phyloP scores from a whole-genome alignment of 2,113 vertebrate species.

The Cavia porcellus region DNA sequence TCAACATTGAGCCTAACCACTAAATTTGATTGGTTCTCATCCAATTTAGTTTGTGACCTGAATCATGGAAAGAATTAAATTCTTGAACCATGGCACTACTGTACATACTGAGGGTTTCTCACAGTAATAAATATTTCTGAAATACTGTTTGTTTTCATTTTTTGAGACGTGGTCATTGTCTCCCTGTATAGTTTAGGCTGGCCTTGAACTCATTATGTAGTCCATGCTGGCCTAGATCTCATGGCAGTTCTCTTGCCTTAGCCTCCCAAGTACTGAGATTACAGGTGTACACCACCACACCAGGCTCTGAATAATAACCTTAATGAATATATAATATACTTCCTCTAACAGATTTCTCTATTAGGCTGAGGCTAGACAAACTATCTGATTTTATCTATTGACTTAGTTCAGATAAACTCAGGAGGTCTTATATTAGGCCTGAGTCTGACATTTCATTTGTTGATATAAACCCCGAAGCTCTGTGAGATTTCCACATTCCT shows the following conservation, averaged over 20 bases:
- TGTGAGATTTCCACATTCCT: slow-evolving; percentile 32
- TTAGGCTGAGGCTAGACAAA: not conserved
- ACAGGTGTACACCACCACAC: not conserved
- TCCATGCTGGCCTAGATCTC: not conserved
- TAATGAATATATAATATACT: not conserved
- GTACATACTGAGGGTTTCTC: not conserved
- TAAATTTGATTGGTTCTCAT: not conserved
- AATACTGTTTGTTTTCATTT: slow-evolving; percentile 2
- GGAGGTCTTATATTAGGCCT: not conserved
- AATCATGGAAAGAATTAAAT: not conserved
- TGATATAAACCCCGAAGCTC: slow-evolving; percentile 49
- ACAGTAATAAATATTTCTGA: slow-evolving; percentile 29
- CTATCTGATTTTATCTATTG: not conserved
- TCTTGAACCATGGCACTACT: not conserved
- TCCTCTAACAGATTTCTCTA: not conserved
- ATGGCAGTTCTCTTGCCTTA: not conserved
- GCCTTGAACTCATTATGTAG: not conserved
- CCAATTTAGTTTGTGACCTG: not conserved
- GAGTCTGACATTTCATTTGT: slow-evolving; percentile 45
- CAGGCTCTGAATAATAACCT: not conserved
- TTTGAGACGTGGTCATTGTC: not conserved
- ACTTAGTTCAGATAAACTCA: not conserved
- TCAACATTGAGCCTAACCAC: not conserved
- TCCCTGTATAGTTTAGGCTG: not conserved
- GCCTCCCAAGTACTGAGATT: not conserved